Evolutionary conservation across 2,113 vertebrate species (phyloP).

Genomic region (Podilymbus podiceps): DNA sequence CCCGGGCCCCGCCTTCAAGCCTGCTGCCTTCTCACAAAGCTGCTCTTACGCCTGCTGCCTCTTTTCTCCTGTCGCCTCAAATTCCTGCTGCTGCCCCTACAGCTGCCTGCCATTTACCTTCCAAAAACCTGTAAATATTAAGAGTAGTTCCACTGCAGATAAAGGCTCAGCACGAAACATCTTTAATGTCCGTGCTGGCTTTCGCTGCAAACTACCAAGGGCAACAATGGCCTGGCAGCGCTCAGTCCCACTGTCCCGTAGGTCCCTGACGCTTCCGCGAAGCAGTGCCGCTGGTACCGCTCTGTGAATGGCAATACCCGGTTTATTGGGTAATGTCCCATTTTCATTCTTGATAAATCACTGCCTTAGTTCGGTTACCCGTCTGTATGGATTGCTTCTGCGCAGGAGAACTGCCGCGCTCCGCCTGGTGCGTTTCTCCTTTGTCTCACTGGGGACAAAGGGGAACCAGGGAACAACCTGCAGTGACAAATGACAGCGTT

Average conservation of each 20-base stretch:
- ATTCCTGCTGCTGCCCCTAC: neutral
- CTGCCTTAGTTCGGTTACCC: neutral
- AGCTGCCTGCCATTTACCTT: neutral
- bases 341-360: neutral
- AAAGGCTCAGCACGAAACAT: neutral
- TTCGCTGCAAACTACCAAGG: neutral
- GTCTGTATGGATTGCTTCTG: neutral
- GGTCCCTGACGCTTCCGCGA: neutral
- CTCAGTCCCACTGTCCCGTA: neutral
- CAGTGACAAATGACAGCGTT: neutral
- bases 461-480: neutral
- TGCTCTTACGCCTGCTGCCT: neutral
- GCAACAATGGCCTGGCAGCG: neutral
- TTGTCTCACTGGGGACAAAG: neutral
- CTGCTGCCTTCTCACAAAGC: neutral
- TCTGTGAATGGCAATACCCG: neutral
- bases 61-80: neutral
- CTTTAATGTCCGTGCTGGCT: neutral
- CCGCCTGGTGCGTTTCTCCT: neutral
- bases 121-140: neutral
- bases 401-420: neutral
- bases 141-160: neutral
- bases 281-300: neutral
- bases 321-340: neutral
- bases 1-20: neutral